These are phyloP conservation scores for Cerastis leucographa DNA, from an alignment of 2,888 invertebrate species.

Conservation along the genomic window DNA sequence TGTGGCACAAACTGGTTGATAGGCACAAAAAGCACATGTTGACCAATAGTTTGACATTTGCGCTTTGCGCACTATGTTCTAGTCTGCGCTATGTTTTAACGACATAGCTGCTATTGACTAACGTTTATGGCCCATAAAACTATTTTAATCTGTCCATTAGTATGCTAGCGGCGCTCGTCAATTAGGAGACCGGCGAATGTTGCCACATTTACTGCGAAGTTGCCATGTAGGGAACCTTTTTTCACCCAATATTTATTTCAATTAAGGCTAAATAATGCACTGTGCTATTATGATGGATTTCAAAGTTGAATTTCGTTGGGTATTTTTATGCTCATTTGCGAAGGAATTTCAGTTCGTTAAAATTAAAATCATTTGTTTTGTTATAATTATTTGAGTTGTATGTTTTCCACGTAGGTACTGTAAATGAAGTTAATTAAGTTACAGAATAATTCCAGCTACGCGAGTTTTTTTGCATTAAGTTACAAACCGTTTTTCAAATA, in stretches of 20 bases:
- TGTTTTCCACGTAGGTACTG: conserved; percentile 30
- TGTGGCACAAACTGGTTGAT: conserved; percentile 45
- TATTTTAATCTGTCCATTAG: conserved; percentile 87
- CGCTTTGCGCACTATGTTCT: conserved; percentile 48
- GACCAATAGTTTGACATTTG: conserved; percentile 62
- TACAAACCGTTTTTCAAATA: background rate
- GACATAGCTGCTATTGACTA: conserved; percentile 69
- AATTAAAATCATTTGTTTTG: conserved; percentile 16
- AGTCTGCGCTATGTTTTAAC: conserved; percentile 45
- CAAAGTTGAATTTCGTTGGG: conserved; percentile 25
- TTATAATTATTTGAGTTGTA: conserved; percentile 22
- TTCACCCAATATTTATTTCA: conserved; percentile 55
- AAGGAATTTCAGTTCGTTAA: conserved; percentile 58
- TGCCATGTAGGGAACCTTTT: conserved; percentile 66
- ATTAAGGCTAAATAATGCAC: conserved; percentile 43
- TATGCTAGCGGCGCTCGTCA: conserved; percentile 84
- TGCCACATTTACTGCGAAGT: conserved; percentile 69
- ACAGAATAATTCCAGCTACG: background rate
- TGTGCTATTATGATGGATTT: conserved; percentile 32
- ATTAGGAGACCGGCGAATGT: conserved; percentile 80
- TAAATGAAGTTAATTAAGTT: conserved; percentile 18
- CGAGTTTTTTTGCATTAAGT: background rate
- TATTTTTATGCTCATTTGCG: conserved; percentile 30
- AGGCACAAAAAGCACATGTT: conserved; percentile 50
- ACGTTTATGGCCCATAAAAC: conserved; percentile 85